Conservation (phyloP, 2,888 invertebrate species). For the Morpho achilles region DNA sequence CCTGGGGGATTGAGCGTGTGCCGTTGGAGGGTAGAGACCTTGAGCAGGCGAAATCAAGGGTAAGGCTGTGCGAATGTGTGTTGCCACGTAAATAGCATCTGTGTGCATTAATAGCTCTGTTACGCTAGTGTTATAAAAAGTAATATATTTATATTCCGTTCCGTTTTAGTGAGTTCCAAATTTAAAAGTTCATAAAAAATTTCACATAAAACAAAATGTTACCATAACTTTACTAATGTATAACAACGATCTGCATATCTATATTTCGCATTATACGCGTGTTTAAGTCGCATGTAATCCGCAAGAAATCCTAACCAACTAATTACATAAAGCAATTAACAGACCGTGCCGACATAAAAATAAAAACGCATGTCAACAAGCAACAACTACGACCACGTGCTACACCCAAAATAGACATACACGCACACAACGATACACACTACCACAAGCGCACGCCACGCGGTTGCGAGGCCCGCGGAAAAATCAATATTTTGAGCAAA, state of each 20-base stretch:
- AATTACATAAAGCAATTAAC: conserved; percentile 62
- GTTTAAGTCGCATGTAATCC: conserved; percentile 6
- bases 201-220: too few relatives aligned
- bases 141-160: conserved; percentile 4
- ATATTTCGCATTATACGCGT: conserved; percentile 2
- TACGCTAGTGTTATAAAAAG: conserved; percentile 16
- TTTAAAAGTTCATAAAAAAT: background rate
- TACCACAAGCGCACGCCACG: conserved; percentile 41
- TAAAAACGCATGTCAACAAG: conserved; percentile 76
- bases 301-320: conserved; percentile 31
- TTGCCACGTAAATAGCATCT: conserved; percentile 42
- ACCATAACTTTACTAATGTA: too few relatives aligned
- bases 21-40: conserved; percentile 73
- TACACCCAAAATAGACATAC: conserved; percentile 68
- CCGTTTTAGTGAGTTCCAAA: background rate
- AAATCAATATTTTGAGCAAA: conserved; percentile 80
- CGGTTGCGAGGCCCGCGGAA: conserved; percentile 64
- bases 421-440: conserved; percentile 45
- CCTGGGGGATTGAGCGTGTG: conserved; percentile 50
- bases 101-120: conserved; percentile 41
- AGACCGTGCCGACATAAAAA: conserved; percentile 63
- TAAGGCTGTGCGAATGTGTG: conserved; percentile 63
- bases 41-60: conserved; percentile 79
- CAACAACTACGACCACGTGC: conserved; percentile 75
- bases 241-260: too few relatives aligned